These are phyloP conservation scores for Arctocebus calabarensis DNA, from an alignment of 2,797 vertebrate genomes.

Conservation along the genomic window DNA sequence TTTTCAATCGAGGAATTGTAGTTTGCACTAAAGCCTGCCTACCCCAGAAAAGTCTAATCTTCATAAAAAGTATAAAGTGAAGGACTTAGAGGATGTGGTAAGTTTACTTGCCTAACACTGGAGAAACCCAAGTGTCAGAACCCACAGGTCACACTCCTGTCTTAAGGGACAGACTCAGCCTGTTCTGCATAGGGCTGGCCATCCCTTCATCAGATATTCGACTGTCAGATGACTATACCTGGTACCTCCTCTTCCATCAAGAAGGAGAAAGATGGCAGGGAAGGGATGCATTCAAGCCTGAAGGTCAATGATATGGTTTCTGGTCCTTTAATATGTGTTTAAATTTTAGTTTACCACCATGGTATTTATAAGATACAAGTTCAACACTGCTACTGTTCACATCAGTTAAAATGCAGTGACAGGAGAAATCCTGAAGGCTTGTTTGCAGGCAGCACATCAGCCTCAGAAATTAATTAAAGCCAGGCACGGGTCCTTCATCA, in stretches of 20 bases:
- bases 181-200: not conserved
- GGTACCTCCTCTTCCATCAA: not conserved
- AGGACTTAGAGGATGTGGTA: not conserved
- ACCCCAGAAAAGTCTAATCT: not conserved
- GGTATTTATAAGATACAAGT: not conserved
- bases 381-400: not conserved
- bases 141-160: not conserved
- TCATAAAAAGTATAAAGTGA: not conserved
- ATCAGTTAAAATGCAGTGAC: not conserved
- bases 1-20: not conserved
- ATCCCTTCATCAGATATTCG: not conserved
- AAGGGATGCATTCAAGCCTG: not conserved
- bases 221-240: not conserved
- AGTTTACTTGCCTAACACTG: not conserved
- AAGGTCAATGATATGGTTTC: not conserved
- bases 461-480: not conserved
- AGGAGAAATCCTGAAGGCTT: not conserved
- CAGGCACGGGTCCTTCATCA: not conserved
- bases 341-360: not conserved
- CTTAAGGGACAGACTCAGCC: not conserved
- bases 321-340: not conserved
- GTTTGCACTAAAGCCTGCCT: not conserved
- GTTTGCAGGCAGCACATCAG: not conserved
- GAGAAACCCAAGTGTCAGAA: not conserved
- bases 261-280: not conserved